Base-by-base conservation (phyloP, 53 echinoderm and acorn worm species). In the Paelopatides confundens region DNA sequence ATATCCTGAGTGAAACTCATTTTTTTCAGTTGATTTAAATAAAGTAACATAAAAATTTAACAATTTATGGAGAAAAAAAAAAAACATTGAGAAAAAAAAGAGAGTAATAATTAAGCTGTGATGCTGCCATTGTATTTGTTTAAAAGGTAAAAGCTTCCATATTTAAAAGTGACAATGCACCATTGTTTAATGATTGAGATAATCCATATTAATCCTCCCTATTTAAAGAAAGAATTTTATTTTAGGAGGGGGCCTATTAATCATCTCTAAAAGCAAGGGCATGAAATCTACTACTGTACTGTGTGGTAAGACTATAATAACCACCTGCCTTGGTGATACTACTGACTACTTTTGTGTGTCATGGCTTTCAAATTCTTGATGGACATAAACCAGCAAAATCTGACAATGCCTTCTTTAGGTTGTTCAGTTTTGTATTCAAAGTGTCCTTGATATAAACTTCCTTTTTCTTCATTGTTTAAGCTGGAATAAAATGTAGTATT, bases 341-440 rank as follows among this genome's bases (percentile, higher is more conserved):
- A 54, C 23, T 54, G 54, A 21, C 54, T 10, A 43, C 43, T 43
- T 43, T 43, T 43, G n/a, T n/a, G n/a, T n/a, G 43, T 43, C 43
- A 43, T 43, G 43, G 43, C 43, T 43, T 43, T 43, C 43, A 43
- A 10, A 43, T 10, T 10, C n/a, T 5, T 54, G 54, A 54, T 54
- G 54, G 54, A 54, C 54, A 54, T n/a, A 54, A 54, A 54, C 18
- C 54, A 54, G 54, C 54, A 54, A 54, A 43, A 54, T 54, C 54
- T 54, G 54, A 54, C 54, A 13, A 21, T 17, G 54, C 54, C 54
- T 17, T 54, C 17, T 17, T 54, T n/a, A 54, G 54, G 23, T n/a
- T n/a, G 23, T 54, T 32, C 35, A 52, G 79, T 78, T 78, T 78
- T 78, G 79, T 78, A 78, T 78, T 78, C 79, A 78, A 78, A 78